Conservation (phyloP, 2,797 vertebrate species). For the Diglossa cyanea region DNA sequence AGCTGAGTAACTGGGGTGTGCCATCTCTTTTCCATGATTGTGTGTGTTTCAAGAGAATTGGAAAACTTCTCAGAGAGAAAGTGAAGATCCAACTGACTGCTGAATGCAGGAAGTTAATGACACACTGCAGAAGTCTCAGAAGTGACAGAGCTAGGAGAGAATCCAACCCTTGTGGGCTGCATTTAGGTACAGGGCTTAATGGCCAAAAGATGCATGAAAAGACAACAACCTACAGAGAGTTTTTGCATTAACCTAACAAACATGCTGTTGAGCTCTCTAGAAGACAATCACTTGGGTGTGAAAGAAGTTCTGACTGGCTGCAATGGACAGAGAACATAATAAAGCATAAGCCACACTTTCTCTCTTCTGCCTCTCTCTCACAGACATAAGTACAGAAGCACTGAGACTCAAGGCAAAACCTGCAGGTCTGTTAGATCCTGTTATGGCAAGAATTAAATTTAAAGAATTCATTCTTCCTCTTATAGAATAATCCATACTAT, state of each 20-base stretch:
- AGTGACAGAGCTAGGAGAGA: neutral
- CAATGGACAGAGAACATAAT: neutral
- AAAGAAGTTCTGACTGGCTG: neutral
- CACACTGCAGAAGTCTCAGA: neutral
- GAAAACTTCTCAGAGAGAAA: neutral
- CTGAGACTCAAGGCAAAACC: neutral
- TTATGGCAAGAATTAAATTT: neutral
- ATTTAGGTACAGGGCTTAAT: neutral
- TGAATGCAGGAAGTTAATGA: neutral
- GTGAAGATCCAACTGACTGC: neutral
- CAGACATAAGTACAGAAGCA: neutral
- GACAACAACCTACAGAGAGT: neutral
- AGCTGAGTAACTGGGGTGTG: neutral
- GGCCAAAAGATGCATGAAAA: neutral
- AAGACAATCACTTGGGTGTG: neutral
- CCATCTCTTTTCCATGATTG: neutral
- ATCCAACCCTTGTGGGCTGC: neutral
- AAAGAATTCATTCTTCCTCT: neutral
- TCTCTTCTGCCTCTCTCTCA: neutral
- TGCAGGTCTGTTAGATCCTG: neutral
- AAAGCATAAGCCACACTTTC: neutral
- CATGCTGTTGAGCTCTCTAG: neutral
- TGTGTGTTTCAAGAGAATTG: neutral
- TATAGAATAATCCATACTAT: neutral
- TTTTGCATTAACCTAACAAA: neutral